phyloP scores from a whole-genome alignment of 2,797 vertebrate genomes.

The Lutjanus argentimaculatus region DNA sequence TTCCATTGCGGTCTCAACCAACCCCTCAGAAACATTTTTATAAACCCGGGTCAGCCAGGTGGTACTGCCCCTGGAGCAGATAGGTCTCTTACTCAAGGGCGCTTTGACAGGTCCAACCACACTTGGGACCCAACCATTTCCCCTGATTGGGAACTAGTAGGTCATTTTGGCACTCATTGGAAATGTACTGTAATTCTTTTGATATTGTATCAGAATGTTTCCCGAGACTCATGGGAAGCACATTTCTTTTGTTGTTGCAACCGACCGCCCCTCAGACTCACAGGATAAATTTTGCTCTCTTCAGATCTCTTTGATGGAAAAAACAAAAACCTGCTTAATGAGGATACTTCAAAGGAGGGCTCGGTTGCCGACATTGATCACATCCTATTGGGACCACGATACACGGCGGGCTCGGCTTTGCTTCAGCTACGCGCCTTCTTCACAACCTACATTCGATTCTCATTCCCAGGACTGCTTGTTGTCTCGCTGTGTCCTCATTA shows the following conservation, averaged over 20 bases:
- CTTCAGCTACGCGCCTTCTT: conserved; percentile 59
- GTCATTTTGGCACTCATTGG: conserved; percentile 34
- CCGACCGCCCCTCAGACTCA: conserved; percentile 35
- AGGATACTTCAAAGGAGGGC: conserved; percentile 66
- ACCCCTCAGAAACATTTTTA: conserved; percentile 35
- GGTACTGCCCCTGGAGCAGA: conserved; percentile 25
- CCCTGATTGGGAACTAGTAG: conserved; percentile 21
- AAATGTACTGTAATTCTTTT: conserved; percentile 55
- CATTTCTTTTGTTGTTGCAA: conserved; percentile 60
- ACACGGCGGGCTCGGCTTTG: conserved; percentile 55
- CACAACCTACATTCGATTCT: conserved; percentile 45
- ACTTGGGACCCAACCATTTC: conserved; percentile 22
- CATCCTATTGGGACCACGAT: conserved; percentile 53
- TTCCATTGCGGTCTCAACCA: conserved; percentile 34
- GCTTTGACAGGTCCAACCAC: conserved; percentile 25
- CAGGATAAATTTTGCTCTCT: conserved; percentile 34
- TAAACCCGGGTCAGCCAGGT: conserved; percentile 10
- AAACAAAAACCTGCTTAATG: conserved; percentile 51
- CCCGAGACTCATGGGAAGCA: conserved; percentile 42
- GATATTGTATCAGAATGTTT: conserved; percentile 55
- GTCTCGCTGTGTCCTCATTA: conserved; percentile 54
- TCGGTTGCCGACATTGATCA: conserved; percentile 56
- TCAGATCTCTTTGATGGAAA: conserved; percentile 59
- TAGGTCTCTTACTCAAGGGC: conserved; percentile 33
- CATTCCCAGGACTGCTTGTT: conserved; percentile 50